phyloP scores from a whole-genome alignment of 2,888 invertebrate species.

The Athalia rosae region DNA sequence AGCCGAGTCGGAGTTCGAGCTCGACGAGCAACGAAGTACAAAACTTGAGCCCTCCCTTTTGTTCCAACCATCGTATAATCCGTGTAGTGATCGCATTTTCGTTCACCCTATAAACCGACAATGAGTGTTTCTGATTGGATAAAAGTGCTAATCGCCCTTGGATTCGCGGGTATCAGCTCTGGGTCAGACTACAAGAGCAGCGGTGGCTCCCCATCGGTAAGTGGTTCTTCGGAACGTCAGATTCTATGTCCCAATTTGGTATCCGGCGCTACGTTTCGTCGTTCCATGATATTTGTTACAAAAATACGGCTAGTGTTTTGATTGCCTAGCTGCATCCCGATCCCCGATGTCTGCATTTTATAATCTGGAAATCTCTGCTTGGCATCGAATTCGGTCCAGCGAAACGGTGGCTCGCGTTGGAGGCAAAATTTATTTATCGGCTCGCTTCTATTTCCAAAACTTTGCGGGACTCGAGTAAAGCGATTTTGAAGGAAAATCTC shows the following conservation, averaged over 20 bases:
- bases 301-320: neutral
- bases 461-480: neutral
- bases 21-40: too few relatives aligned
- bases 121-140: slow-evolving; percentile 60
- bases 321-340: slow-evolving; percentile 1
- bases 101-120: slow-evolving; percentile 45
- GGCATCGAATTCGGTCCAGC: neutral
- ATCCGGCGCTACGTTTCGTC: neutral
- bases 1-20: too few relatives aligned
- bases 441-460: neutral
- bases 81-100: too few relatives aligned
- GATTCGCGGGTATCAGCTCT: slow-evolving; percentile 49
- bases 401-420: neutral
- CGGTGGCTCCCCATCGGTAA: slow-evolving; percentile 59
- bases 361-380: slow-evolving; percentile 2
- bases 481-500: too few relatives aligned
- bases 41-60: too few relatives aligned
- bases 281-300: slow-evolving; percentile 28
- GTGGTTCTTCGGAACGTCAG: slow-evolving; percentile 57
- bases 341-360: neutral
- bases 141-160: slow-evolving; percentile 61
- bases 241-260: slow-evolving; percentile 44
- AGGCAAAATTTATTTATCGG: slow-evolving; percentile 8
- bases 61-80: too few relatives aligned
- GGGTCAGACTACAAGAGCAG: slow-evolving; percentile 38